Evolutionary conservation across 2,113 vertebrate species (phyloP), one percentile per base, ranked within the genome.

Genomic region (Puma concolor): DNA sequence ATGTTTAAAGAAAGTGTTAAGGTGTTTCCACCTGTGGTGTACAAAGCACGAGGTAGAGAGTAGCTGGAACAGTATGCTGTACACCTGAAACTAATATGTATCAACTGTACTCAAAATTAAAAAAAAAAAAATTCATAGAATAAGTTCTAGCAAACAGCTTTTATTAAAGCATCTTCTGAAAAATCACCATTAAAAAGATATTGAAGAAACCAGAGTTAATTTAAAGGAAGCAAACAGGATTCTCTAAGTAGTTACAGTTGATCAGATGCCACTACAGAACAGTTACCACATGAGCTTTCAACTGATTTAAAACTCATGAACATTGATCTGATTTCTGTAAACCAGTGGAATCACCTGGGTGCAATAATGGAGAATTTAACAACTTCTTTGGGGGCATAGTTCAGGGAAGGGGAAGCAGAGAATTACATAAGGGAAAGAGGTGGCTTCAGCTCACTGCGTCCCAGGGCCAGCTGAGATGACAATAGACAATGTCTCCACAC

Each of bases 201-300:
- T 15, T 84, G 54, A 76, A 90, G 88, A 89, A 96, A 9, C 17
- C 72, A 95, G 11, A 82, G 50, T 97, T 95, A 95, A 96, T 77
- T 84, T 31, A 94, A 92, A n/a, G 48, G 69, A 33, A 96, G 33
- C 64, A 95, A 96, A 92, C 0, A 12, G 0, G 88, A 84, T 72
- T 88, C 38, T 89, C 33, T 76, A 88, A 77, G 33, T 44, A 79
- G 36, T 50, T 79, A 48, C 1, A 41, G 50, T 50, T n/a, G 3
- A 72, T 71, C 27, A 67, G 82, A 33, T 88, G 14, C 50, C 79
- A 74, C 1, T 54, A 60, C 19, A 66, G 94, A 86, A 63, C 0
- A 38, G 71, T 60, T 85, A 57, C 21, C 67, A 69, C 0, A 17
- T 2, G 63, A 83, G 87, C 57, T 96, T 74, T 89, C 27, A 13